Base-by-base conservation (phyloP, 2,797 vertebrate genomes). In the Pygocentrus nattereri region DNA sequence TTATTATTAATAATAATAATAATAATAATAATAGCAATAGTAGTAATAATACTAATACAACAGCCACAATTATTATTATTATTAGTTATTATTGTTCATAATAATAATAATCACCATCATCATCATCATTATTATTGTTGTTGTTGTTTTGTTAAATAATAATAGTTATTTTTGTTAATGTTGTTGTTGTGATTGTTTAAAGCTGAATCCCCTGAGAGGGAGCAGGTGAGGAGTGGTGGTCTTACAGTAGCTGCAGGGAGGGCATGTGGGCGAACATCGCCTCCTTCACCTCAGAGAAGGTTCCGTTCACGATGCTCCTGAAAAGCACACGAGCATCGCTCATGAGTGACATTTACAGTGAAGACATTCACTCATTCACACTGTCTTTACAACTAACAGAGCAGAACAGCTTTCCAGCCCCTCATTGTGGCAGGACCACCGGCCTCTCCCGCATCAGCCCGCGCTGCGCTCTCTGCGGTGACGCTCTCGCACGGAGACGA, bases 281-380 rank as follows among this genome's bases (percentile, higher is more conserved):
- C 93, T 99, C 98, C 90, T 95, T 98, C 90, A 99, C 95, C 92
- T 99, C 97, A 0, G 91, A 93, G 92, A 99, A 99, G 27, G 96
- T 98, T 89, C 97, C 97, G 90, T 99, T 99, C 61, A 99, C 97
- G 85, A 99, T 93, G 87, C 97, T 99, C 96, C 97, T 99, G 90
- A 0, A 84, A 88, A 77, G 34, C 47, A 70, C 21, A 76, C 3
- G 38, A 80, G 31, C 4, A 6, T 30, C 31, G 27, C 5, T 8
- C 44, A 77, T 5, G 38, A 38, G 30, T 27, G 52, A 41, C 21
- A 21, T 8, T 76, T n/a, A 41, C 15, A 47, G 12, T 44, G 41
- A 44, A 44, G 10, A 44, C 41, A 44, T 12, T 44, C 10, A 34
- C 34, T 34, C 34, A 5, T 15, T 59, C 13, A 44, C 41, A 49